Conservation (phyloP, 2,113 vertebrate genomes). For the Otolemur garnettii region DNA sequence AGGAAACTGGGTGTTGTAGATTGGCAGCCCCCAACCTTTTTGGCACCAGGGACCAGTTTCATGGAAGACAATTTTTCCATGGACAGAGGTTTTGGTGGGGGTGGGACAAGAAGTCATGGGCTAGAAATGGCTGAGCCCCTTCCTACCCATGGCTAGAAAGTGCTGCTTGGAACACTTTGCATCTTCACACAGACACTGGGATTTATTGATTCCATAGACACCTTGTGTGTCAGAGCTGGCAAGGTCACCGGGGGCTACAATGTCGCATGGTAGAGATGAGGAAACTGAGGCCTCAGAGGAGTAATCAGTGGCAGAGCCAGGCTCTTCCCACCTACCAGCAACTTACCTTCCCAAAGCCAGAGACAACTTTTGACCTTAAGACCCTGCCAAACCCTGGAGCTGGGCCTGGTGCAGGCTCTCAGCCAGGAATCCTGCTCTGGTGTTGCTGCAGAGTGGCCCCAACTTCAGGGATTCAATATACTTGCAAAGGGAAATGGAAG, state of each 20-base stretch:
- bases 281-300: not conserved
- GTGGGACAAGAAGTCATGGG: no score
- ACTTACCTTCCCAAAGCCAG: not conserved
- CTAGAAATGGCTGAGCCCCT: not conserved
- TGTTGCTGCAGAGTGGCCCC: not conserved
- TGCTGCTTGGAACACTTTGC: not conserved
- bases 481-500: not conserved
- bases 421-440: not conserved
- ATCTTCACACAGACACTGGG: not conserved
- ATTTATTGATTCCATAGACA: accelerated
- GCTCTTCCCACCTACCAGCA: not conserved
- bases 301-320: accelerated
- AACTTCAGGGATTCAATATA: accelerated
- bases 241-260: not conserved
- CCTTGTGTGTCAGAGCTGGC: not conserved
- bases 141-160: not conserved
- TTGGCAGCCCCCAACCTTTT: no score
- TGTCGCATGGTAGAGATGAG: not conserved
- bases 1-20: no score
- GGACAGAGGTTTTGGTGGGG: no score
- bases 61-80: no score
- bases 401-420: accelerated
- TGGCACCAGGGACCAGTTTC: no score
- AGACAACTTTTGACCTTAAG: not conserved
- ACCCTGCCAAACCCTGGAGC: not conserved